Base-by-base conservation (phyloP, 1,140 invertebrate species). In the Mactra quadrangularis region DNA sequence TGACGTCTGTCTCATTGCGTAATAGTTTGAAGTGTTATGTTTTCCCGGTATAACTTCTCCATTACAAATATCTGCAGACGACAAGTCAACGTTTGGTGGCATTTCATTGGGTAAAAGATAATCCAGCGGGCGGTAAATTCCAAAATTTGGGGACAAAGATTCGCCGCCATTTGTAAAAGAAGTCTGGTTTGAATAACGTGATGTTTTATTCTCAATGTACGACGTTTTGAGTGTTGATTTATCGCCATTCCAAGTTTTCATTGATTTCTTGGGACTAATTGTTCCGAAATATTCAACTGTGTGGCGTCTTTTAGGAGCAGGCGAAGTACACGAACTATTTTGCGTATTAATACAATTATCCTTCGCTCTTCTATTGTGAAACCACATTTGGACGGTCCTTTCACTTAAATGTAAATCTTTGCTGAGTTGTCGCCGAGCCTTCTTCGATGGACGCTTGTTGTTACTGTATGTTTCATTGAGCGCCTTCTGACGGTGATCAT, bases 71-170 rank as follows among this genome's bases (percentile, higher is more conserved):
- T 81, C 77, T n/a, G 77, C 77, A 59, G 77, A 66, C 50, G 77
- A 81, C 41, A 81, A 33, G 25, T 81, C 77, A n/a, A 81, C 77
- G 31, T 81, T 81, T 57, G 77, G 77, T 4, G 77, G 77, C 77
- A 81, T 81, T 50, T 70, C 77, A 29, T 81, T 68, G 0, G 77
- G 77, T 33, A 81, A n/a, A 22, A 81, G 22, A 60, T 71, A 81
- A 60, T 81, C 77, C 22, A 81, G 35, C 3, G 77, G 77, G 55
- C 77, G 71, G 29, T 70, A 81, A 0, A 81, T 19, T 29, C 59
- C 60, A 22, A 66, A 55, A 38, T 35, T 41, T 15, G 59, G 19
- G 47, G 25, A 50, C 11, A 35, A 50, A 9, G 19, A 19, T 62
- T 38, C 22, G n/a, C n/a, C 19, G 19, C 1, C 57, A n/a, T 17